Conservation (phyloP, 2,113 vertebrate species). For the Neogale vison region DNA sequence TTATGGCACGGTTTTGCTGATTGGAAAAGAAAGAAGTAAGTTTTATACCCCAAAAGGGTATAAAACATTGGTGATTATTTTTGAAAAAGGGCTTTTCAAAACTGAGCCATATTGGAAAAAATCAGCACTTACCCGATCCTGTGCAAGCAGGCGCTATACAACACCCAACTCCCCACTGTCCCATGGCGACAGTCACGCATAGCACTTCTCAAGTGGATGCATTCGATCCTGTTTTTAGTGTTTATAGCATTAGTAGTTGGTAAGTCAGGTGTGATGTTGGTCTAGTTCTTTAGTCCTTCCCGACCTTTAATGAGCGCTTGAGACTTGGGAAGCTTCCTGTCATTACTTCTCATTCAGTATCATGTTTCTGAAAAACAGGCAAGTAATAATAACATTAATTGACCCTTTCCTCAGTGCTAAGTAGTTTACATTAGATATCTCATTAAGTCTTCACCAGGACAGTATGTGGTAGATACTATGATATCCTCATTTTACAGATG, state of each 20-base stretch:
- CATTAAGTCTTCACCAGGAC: background rate
- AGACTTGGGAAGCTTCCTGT: background rate
- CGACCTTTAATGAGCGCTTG: background rate
- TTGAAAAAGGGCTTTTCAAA: slow-evolving; percentile 80
- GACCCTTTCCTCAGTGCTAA: background rate
- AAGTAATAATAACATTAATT: background rate
- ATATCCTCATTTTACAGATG: background rate
- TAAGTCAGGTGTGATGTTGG: background rate
- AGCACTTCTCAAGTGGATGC: background rate
- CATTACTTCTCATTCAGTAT: background rate
- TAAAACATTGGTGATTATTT: slow-evolving; percentile 73
- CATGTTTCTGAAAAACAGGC: background rate
- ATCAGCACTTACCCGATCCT: slow-evolving; percentile 81
- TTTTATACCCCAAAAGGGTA: slow-evolving; percentile 63
- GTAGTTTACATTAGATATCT: background rate
- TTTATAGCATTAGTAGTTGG: background rate
- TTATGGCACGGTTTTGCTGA: slow-evolving; percentile 86
- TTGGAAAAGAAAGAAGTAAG: slow-evolving; percentile 71
- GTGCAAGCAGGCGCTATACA: slow-evolving; percentile 60
- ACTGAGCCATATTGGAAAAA: slow-evolving; percentile 87
- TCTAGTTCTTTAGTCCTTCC: background rate
- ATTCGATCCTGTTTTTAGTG: background rate
- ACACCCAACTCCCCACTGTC: accelerated
- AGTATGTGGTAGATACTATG: background rate
- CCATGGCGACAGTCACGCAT: background rate